Evolutionary conservation across 2,113 vertebrate genomes (phyloP).

Genomic region (Sorex araneus): DNA sequence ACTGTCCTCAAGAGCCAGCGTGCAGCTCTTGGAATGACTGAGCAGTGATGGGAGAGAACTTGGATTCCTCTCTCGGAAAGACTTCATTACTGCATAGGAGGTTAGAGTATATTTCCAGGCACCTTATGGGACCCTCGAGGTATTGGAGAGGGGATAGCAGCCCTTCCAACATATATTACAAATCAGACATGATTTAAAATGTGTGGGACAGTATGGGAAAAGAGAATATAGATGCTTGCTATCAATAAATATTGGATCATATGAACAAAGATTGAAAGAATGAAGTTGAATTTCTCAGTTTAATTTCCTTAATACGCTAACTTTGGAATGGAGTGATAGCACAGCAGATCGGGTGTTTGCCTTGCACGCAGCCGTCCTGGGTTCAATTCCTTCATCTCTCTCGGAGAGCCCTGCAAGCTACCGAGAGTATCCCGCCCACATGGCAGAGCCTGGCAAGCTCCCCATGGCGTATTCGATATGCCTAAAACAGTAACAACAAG

Average conservation of each 20-base stretch:
- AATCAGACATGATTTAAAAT: not conserved
- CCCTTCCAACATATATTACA: accelerated
- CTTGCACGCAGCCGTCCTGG: too few relatives aligned
- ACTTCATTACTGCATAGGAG: not conserved
- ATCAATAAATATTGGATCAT: accelerated
- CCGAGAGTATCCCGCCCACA: too few relatives aligned
- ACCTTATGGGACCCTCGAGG: not conserved
- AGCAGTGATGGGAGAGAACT: not conserved
- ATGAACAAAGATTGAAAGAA: not conserved
- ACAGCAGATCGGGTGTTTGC: too few relatives aligned
- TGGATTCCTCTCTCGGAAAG: not conserved
- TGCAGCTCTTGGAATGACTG: not conserved
- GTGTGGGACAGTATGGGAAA: accelerated
- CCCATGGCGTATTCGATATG: too few relatives aligned
- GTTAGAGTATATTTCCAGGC: not conserved
- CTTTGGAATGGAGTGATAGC: too few relatives aligned
- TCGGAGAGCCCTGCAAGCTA: too few relatives aligned
- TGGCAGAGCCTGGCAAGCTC: too few relatives aligned
- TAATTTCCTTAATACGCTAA: not conserved
- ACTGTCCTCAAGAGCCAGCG: not conserved
- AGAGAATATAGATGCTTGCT: too few relatives aligned
- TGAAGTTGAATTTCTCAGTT: not conserved
- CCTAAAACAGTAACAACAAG: too few relatives aligned
- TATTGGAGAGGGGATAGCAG: not conserved
- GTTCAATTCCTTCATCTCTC: too few relatives aligned